These are phyloP conservation scores for Asbolus verrucosus DNA, from an alignment of 1,140 invertebrate species.

Conservation along the genomic window DNA sequence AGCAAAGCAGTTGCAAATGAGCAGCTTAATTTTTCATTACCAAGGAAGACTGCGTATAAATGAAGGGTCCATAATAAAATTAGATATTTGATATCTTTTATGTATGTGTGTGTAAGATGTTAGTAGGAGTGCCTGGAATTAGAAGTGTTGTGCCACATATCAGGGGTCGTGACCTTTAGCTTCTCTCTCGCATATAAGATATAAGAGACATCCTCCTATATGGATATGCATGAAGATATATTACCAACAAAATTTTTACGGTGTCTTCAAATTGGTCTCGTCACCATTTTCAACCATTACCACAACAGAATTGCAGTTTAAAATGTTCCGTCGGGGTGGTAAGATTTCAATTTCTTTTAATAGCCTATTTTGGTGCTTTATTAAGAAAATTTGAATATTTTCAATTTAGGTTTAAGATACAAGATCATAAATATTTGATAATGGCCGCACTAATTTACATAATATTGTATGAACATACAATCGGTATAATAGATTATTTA, in stretches of 20 bases:
- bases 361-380: too few relatives aligned
- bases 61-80: slow-evolving; percentile 32
- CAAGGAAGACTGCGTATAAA: not conserved
- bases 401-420: not conserved
- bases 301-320: not conserved
- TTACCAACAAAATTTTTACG: slow-evolving; percentile 16
- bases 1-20: too few relatives aligned
- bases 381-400: slow-evolving; percentile 11
- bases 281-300: not conserved
- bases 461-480: too few relatives aligned
- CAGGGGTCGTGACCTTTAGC: slow-evolving; percentile 38
- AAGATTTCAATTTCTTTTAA: not conserved
- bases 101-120: slow-evolving; percentile 21
- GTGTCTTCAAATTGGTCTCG: not conserved
- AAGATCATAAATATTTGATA: slow-evolving; percentile 10
- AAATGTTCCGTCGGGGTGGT: not conserved
- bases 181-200: slow-evolving; percentile 18
- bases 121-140: slow-evolving; percentile 36
- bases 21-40: too few relatives aligned
- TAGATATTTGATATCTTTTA: slow-evolving; percentile 38
- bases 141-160: slow-evolving; percentile 39
- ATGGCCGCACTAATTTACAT: slow-evolving; percentile 20
- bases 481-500: too few relatives aligned
- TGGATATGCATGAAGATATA: slow-evolving; percentile 18
- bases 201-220: slow-evolving; percentile 32